Percentiles rank a stretch among this genome's conserved stretches.
phyloP scores from a whole-genome alignment of 2,113 vertebrate species.

The Eulacestoma nigropectus region DNA sequence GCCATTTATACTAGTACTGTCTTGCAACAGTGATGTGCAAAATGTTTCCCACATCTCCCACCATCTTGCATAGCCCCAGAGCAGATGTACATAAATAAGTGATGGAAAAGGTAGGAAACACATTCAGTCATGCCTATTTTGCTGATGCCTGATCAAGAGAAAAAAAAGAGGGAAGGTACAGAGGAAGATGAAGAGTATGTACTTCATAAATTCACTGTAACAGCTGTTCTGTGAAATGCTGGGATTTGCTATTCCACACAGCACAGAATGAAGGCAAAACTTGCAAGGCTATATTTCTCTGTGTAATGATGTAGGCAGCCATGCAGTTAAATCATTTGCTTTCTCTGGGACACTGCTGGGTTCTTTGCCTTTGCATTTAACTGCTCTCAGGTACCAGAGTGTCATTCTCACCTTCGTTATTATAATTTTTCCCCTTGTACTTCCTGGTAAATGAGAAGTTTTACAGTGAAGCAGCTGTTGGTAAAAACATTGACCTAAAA shows the following conservation, averaged over 20 bases:
- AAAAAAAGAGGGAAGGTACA: background rate
- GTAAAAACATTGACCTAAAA: background rate
- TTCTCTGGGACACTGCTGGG: conserved; percentile 16
- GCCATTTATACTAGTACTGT: conserved; percentile 3
- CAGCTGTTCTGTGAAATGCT: background rate
- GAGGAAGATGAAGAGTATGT: background rate
- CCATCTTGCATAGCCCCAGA: conserved; percentile 10
- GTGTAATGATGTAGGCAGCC: conserved; percentile 44
- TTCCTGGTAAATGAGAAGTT: background rate
- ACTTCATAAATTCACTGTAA: background rate
- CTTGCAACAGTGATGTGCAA: conserved; percentile 53
- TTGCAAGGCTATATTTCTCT: background rate
- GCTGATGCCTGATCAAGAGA: background rate
- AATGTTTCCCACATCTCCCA: conserved; percentile 42
- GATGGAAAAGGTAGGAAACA: conserved; percentile 7
- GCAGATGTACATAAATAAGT: conserved; percentile 61
- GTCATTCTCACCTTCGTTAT: background rate
- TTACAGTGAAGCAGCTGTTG: background rate
- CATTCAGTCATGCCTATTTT: conserved; percentile 24
- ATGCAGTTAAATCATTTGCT: background rate
- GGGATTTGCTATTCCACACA: background rate
- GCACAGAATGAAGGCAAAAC: background rate
- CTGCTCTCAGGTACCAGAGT: background rate
- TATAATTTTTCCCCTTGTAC: background rate
- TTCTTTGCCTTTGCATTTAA: background rate